Conservation (phyloP, 2,797 vertebrate species). For the Phalanger gymnotis region DNA sequence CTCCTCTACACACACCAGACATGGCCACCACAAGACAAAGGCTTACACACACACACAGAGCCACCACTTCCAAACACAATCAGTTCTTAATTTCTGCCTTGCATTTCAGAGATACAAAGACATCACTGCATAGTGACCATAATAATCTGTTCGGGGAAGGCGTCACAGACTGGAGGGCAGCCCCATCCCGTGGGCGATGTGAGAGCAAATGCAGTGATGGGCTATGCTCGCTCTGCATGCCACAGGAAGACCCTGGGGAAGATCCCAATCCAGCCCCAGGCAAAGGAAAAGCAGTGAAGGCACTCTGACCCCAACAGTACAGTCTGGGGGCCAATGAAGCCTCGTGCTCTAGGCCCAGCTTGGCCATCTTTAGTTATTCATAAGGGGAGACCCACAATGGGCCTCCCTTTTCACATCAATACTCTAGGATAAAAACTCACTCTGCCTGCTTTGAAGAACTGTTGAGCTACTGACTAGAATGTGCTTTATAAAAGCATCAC, state of each 20-base stretch:
- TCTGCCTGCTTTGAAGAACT: not conserved
- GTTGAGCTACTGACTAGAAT: not conserved
- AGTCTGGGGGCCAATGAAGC: rapidly evolving
- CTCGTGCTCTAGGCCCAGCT: not conserved
- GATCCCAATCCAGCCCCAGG: not conserved
- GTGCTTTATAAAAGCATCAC: not conserved
- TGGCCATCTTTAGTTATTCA: not conserved
- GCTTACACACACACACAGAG: too few relatives aligned
- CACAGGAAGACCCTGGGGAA: not conserved
- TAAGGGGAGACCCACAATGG: not conserved
- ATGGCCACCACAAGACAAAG: not conserved
- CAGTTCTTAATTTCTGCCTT: constrained; percentile 5
- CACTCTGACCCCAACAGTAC: not conserved
- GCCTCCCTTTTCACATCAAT: not conserved
- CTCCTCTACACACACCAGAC: not conserved
- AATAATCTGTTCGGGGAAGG: not conserved
- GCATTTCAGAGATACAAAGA: constrained; percentile 1
- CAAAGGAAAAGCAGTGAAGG: constrained; percentile 19
- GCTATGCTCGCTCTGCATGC: not conserved
- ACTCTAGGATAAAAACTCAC: not conserved
- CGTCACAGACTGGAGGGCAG: not conserved
- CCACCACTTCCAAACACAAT: too few relatives aligned
- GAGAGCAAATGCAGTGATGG: constrained; percentile 1
- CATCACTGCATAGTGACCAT: not conserved
- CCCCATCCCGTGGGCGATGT: not conserved